Percentiles rank a stretch among this genome's conserved stretches.
These are phyloP conservation scores for Pantala flavescens DNA, from an alignment of 1,140 invertebrate genomes.

Conservation along the genomic window DNA sequence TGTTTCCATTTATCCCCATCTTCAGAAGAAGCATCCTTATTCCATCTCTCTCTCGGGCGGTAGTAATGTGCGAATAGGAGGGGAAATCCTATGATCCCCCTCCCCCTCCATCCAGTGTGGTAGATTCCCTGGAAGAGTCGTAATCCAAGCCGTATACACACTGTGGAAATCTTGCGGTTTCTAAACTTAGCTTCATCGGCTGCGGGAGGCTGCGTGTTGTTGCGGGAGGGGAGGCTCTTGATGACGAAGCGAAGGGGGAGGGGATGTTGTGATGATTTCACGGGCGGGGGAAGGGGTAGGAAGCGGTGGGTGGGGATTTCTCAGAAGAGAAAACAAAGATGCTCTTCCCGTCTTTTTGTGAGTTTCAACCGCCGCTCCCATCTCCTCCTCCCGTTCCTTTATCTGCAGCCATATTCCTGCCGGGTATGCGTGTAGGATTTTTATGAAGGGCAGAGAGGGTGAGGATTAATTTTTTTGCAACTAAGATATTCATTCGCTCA, in stretches of 20 bases:
- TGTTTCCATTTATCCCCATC: no score
- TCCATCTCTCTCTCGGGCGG: no score
- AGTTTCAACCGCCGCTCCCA: neutral
- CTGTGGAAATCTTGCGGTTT: conserved; percentile 8
- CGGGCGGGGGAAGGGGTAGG: neutral
- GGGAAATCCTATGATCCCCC: neutral
- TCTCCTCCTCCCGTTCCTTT: neutral
- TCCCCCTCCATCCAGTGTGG: conserved; percentile 5
- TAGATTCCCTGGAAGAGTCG: conserved; percentile 8
- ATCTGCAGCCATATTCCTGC: neutral
- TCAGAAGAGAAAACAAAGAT: conserved; percentile 6
- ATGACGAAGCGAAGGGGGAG: neutral
- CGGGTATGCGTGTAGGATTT: neutral
- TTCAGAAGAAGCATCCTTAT: no score
- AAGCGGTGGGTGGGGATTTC: neutral
- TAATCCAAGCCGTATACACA: conserved; percentile 3
- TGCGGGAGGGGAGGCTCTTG: neutral
- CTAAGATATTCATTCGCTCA: no score
- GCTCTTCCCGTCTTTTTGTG: conserved; percentile 7
- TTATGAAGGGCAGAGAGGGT: neutral
- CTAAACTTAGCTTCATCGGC: conserved; percentile 5
- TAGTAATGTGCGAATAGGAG: no score
- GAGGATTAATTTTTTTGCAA: no score
- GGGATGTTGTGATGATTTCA: conserved; percentile 5
- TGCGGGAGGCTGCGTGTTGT: conserved; percentile 5